Evolutionary conservation across 2,113 vertebrate species (phyloP).

Genomic region (Baryphthengus martii): DNA sequence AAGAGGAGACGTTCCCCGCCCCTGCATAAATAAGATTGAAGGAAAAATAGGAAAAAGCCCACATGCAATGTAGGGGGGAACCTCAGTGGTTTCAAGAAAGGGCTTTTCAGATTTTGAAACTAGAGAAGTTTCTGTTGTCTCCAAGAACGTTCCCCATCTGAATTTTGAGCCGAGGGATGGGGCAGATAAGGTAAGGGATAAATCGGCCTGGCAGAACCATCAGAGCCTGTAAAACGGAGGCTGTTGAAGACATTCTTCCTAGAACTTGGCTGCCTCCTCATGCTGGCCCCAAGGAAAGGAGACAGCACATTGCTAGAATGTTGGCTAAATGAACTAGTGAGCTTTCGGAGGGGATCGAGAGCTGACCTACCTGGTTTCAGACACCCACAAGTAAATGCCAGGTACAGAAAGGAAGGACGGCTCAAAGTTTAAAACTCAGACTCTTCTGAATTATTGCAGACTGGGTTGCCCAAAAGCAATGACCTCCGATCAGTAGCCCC

Average conservation of each 20-base stretch:
- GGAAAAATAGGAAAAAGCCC: background rate
- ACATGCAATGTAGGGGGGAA: background rate
- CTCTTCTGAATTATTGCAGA: background rate
- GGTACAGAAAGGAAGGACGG: background rate
- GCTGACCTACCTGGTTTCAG: background rate
- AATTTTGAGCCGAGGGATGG: background rate
- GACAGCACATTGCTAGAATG: background rate
- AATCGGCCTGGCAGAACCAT: background rate
- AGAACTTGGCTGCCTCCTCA: background rate
- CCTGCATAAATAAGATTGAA: background rate
- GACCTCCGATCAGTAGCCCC: background rate
- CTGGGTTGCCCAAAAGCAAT: background rate
- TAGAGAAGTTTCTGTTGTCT: background rate
- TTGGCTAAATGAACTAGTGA: background rate
- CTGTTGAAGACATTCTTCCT: background rate
- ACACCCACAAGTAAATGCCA: background rate
- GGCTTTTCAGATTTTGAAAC: background rate
- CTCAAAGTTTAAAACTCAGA: background rate
- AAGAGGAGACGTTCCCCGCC: background rate
- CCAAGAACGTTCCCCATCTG: background rate
- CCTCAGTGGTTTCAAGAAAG: background rate
- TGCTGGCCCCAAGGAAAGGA: background rate
- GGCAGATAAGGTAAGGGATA: background rate
- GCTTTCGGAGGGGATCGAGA: too few species aligned
- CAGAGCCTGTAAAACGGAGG: background rate